Evolutionary conservation across 2,113 vertebrate species (phyloP), one percentile per base, ranked within the genome.

Genomic region (Lepisosteus osseus): DNA sequence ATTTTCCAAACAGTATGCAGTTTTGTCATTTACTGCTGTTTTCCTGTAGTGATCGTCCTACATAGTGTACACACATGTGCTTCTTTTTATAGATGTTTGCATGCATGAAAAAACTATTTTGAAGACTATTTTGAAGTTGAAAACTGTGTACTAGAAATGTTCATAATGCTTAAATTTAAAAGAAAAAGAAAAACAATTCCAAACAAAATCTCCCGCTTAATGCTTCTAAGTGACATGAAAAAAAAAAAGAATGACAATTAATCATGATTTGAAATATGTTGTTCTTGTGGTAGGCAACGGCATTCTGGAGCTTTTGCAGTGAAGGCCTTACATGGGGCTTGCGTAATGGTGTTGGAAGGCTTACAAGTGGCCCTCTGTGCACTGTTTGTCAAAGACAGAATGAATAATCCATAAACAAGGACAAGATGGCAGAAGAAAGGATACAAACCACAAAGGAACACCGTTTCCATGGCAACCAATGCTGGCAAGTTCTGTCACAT

Each of bases 391-490:
- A 79, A 75, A 45, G 65, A 67, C 72, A 75, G 72, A 68, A 69
- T 77, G 80, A 84, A 85, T 86, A 87, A 85, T 84, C 80, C 79
- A 84, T 81, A 86, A 87, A 87, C 81, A 83, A 72, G 80, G 41
- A 69, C 78, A 69, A 69, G 54, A 14, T 7, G 45, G 45, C 9
- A 54, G 74, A 71, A 75, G 57, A 71, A 76, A 71, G 45, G 6
- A 41, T 45, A 54, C 11, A 4, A 72, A 55, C 47, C 76, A 81
- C 85, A 83, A 74, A 75, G 80, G 51, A 72, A 69, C 70, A 63
- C 61, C 2, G 84, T 90, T 83, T 82, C 85, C 83, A 80, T 17
- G 71, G 86, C 80, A 75, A 91, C 85, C 14, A 51, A 68, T 57
- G 71, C 62, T 65, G 82, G 79, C 76, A 54, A 72, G 67, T 78